These are phyloP conservation scores for Lasioglossum marginatum DNA, from an alignment of 2,888 invertebrate species.

Conservation along the genomic window DNA sequence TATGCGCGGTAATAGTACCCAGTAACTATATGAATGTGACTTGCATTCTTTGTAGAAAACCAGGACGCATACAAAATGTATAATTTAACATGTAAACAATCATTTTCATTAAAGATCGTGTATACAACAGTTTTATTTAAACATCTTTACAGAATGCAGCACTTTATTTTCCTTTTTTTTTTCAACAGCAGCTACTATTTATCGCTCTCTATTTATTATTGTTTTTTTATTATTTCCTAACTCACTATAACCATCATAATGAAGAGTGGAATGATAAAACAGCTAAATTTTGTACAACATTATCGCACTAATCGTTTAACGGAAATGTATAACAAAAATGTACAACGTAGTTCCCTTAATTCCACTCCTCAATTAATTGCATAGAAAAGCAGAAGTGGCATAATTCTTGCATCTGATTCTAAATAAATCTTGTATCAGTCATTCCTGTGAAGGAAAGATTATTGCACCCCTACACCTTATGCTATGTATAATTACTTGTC, in stretches of 20 bases:
- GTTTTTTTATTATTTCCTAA: slow-evolving; percentile 71
- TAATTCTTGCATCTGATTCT: slow-evolving; percentile 56
- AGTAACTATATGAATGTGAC: slow-evolving; percentile 21
- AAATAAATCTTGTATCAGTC: slow-evolving; percentile 51
- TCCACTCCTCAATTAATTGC: slow-evolving; percentile 71
- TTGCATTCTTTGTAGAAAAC: slow-evolving; percentile 32
- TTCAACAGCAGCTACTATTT: slow-evolving; percentile 68
- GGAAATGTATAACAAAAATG: slow-evolving; percentile 60
- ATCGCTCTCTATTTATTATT: slow-evolving; percentile 69
- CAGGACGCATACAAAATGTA: slow-evolving; percentile 51
- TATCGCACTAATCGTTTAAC: slow-evolving; percentile 60
- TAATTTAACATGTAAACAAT: slow-evolving; percentile 46
- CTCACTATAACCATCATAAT: slow-evolving; percentile 64
- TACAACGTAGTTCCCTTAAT: slow-evolving; percentile 47
- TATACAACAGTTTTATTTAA: slow-evolving; percentile 62
- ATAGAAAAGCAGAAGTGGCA: slow-evolving; percentile 66
- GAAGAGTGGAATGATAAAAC: slow-evolving; percentile 73
- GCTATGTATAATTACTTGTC: slow-evolving; percentile 53
- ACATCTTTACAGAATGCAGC: slow-evolving; percentile 73
- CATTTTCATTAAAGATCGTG: slow-evolving; percentile 35
- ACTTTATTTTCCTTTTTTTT: slow-evolving; percentile 62
- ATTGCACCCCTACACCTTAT: slow-evolving; percentile 47
- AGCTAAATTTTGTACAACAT: slow-evolving; percentile 70
- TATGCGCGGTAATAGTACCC: slow-evolving; percentile 38
- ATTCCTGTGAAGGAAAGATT: slow-evolving; percentile 33